Conservation (phyloP, 2,797 vertebrate genomes). For the Erethizon dorsatum region DNA sequence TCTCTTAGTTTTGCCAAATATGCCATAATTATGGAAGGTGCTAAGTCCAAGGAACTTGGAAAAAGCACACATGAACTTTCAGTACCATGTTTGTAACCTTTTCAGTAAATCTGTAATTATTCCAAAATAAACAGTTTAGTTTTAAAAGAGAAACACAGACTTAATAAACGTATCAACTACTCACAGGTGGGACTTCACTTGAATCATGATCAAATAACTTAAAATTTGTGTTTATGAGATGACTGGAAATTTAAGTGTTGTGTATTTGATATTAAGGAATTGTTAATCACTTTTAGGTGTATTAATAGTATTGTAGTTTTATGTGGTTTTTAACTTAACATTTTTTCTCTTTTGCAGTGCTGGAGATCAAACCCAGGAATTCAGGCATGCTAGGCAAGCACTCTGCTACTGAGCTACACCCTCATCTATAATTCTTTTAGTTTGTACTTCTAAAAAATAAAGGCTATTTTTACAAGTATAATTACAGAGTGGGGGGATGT, state of each 20-base stretch:
- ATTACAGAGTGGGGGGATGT: neutral
- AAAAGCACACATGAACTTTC: neutral
- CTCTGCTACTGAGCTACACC: neutral
- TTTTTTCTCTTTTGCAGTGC: neutral
- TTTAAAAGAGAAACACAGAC: constrained; percentile 38
- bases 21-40: neutral
- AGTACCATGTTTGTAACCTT: neutral
- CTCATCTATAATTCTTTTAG: neutral
- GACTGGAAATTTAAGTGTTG: constrained; percentile 31
- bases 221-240: constrained; percentile 30
- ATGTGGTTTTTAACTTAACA: neutral
- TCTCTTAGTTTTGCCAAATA: neutral
- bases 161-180: constrained; percentile 32
- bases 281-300: constrained; percentile 26
- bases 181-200: constrained; percentile 14
- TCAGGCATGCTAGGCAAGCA: neutral
- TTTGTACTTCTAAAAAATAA: neutral
- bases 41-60: neutral
- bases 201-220: constrained; percentile 40
- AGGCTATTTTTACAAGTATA: neutral
- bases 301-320: neutral
- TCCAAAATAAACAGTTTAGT: constrained; percentile 60
- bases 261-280: constrained; percentile 37
- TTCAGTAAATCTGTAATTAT: neutral
- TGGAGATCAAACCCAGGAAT: neutral